A percentile compares a stretch with the other conserved stretches of the same genome.
phyloP scores from a whole-genome alignment of 2,888 invertebrate species.

The Molorchus minor region DNA sequence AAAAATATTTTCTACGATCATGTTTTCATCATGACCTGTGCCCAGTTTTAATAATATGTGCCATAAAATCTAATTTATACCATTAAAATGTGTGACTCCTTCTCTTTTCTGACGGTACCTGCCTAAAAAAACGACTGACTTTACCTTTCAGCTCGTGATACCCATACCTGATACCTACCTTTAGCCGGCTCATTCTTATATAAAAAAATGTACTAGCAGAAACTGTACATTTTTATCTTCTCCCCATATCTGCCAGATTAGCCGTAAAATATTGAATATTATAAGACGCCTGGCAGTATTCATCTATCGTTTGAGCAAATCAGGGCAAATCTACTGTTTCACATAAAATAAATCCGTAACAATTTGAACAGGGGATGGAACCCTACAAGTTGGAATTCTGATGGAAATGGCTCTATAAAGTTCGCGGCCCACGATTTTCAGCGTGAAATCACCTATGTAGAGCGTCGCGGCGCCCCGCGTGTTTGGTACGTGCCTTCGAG shows the following conservation, averaged over 20 bases:
- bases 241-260: conserved; percentile 22
- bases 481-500: conserved; percentile 21
- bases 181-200: no score
- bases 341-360: conserved; percentile 29
- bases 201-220: no score
- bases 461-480: conserved; percentile 3
- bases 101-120: no score
- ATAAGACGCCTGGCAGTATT: conserved; percentile 21
- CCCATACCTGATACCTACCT: no score
- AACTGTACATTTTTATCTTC: no score
- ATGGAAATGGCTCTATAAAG: conserved; percentile 26
- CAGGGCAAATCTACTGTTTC: conserved; percentile 21
- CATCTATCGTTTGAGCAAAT: conserved; percentile 22
- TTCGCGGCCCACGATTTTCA: conserved; percentile 8
- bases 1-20: no score
- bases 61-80: no score
- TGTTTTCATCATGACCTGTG: no score
- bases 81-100: no score
- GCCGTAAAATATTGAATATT: conserved; percentile 28
- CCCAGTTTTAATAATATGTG: no score
- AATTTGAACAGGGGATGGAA: conserved; percentile 11
- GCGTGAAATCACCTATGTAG: conserved; percentile 20
- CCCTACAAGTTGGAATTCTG: conserved; percentile 25
- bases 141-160: no score
- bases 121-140: no score